Base-by-base conservation (phyloP, 2,888 invertebrate genomes). In the Taphrorychus bicolor region DNA sequence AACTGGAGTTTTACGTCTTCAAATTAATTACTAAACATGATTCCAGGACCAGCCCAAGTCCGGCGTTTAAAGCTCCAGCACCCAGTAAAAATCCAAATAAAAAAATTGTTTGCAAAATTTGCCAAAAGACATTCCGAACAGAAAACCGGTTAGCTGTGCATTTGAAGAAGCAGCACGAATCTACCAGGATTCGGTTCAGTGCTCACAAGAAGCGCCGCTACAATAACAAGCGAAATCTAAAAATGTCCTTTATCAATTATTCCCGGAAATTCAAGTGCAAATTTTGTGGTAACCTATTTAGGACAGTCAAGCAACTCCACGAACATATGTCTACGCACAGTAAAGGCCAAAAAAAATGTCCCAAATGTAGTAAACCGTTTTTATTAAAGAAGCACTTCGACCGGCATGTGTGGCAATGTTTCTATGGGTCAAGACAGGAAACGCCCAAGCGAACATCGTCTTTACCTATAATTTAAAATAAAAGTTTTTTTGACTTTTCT, bases 61-160 rank as follows among this genome's bases (percentile, higher is more conserved):
- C 32, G 11, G n/a, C n/a, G n/a, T n/a, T n/a, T n/a, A n/a, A n/a
- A n/a, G n/a, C n/a, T n/a, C n/a, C n/a, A n/a, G n/a, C n/a, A n/a
- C 32, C 32, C 5, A 32, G 11, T 5, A 73, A 71, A 66, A 73
- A 74, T 60, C 64, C 70, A 4, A 72, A 70, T 21, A 67, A 71
- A 54, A 69, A 67, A 23, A 69, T 71, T 21, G 71, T 71, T 5
- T 76, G 76, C 52, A 72, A 74, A 52, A 67, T 75, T 17, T 76
- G 76, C 49, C 71, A 70, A 4, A 77, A 77, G 60, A 53, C 69
- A 5, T 75, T 76, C 53, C 75, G 74, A 61, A 75, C 75, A 0
- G 73, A 74, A 65, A 66, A 74, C 5, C 74, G 76, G 56, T 64
- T 76, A 22, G 59, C 69, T 5, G 74, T 73, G 51, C 76, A 76